These are phyloP conservation scores for Ascaphus truei DNA, from an alignment of 2,113 vertebrate species.

Conservation along the genomic window DNA sequence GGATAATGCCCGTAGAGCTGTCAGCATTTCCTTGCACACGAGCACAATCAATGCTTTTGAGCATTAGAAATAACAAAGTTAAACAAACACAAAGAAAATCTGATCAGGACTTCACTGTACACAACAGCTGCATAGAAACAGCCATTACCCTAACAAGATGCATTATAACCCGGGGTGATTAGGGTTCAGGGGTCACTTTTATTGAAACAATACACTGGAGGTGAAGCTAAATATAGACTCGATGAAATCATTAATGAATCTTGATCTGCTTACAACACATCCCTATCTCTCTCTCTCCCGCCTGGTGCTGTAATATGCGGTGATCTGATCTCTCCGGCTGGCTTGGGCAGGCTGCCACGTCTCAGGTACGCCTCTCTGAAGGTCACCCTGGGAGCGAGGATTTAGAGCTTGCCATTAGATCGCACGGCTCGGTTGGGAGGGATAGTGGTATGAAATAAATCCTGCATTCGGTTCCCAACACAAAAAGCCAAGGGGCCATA, in stretches of 20 bases:
- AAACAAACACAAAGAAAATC: not conserved
- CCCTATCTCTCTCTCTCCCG: not conserved
- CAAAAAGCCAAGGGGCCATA: not conserved
- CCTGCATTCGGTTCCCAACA: not conserved
- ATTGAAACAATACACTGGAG: not conserved
- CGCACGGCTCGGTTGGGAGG: not conserved
- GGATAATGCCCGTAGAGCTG: too few relatives aligned
- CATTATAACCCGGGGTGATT: not conserved
- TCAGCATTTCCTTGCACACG: too few relatives aligned
- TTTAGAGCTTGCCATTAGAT: conserved; percentile 1
- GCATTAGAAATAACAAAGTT: too few relatives aligned
- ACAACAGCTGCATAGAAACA: too few relatives aligned
- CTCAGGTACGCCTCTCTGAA: conserved; percentile 1
- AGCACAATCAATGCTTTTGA: too few relatives aligned
- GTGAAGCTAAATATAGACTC: conserved; percentile 1
- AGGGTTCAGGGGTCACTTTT: not conserved
- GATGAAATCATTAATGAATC: conserved; percentile 8
- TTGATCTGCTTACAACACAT: conserved; percentile 6
- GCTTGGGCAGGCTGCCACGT: not conserved
- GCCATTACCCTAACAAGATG: too few relatives aligned
- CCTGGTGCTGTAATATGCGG: not conserved
- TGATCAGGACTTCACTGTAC: too few relatives aligned
- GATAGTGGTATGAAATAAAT: not conserved
- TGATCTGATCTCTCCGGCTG: not conserved
- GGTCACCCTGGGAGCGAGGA: not conserved